Base-by-base conservation (phyloP, 2,888 invertebrate genomes). In the Mamestra brassicae region DNA sequence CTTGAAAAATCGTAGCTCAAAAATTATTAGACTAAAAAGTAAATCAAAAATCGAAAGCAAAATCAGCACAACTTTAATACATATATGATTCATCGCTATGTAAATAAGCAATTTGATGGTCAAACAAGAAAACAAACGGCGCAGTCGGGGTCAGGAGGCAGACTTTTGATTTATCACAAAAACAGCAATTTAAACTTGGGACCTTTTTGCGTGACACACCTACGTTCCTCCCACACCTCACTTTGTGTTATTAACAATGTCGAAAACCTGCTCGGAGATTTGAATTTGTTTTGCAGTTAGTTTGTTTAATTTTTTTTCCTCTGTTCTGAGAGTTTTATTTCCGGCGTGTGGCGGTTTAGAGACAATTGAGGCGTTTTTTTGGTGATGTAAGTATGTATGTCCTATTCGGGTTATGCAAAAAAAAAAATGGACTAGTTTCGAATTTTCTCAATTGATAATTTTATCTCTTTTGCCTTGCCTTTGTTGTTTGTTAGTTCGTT, bases 141-240 rank as follows among this genome's bases (percentile, higher is more conserved):
- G 6, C 82, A 73, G 82, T 87, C 84, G 79, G 80, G 86, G 84
- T 87, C 82, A 83, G 73, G 76, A 83, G 81, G 75, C 83, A 69
- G 70, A 72, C 70, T 84, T 87, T 75, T 85, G 92, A 91, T 92
- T 92, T 91, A 92, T 92, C 86, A 91, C 91, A 90, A 92, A 93
- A 92, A 92, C 90, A 89, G 80, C 79, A 86, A 86, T 85, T 86
- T 87, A 85, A 80, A 80, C 61, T 79, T 89, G 87, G 87, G 47
- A 85, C 88, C 90, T 92, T 92, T 92, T 92, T 92, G 90, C 92
- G 86, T 86, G 80, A 85, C 87, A 87, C 90, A 85, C 90, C 90
- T 82, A 90, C 90, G 76, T 66, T 72, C 74, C 86, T 57, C 87
- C 87, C 77, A 87, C 87, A 76, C 88, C 82, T 81, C 85, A 86